Evolutionary conservation across 2,888 invertebrate species (phyloP).

Genomic region (Dorcus hopei): DNA sequence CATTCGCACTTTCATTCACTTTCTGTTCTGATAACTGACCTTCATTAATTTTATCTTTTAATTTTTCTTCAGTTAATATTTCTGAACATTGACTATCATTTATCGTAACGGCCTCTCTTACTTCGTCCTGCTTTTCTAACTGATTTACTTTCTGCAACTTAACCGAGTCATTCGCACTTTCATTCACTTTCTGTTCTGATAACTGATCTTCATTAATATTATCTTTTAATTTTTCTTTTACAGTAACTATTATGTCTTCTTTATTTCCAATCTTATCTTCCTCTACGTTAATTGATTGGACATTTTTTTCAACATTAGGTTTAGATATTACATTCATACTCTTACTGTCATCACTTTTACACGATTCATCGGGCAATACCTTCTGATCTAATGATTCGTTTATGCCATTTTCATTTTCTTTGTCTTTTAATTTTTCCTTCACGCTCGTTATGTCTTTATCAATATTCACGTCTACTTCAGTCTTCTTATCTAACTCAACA

Average conservation of each 20-base stretch:
- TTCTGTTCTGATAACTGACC: neutral
- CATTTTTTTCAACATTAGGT: neutral
- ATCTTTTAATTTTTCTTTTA: neutral
- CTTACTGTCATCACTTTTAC: neutral
- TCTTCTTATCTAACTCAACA: too few relatives aligned
- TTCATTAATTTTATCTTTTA: neutral
- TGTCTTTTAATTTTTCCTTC: too few relatives aligned
- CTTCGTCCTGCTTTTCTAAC: too few relatives aligned
- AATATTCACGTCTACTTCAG: too few relatives aligned
- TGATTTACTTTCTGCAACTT: neutral
- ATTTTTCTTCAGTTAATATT: neutral
- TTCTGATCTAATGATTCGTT: too few relatives aligned
- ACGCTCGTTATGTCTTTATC: too few relatives aligned
- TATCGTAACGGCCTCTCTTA: neutral
- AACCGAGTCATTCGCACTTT: neutral
- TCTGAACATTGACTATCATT: neutral
- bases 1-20: neutral
- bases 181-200: neutral
- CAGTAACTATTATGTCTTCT: neutral
- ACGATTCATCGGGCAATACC: too few relatives aligned
- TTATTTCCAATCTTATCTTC: neutral
- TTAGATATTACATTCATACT: neutral
- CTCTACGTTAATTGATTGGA: neutral
- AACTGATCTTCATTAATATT: neutral
- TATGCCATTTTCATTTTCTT: too few relatives aligned